Percentiles rank a stretch among this genome's conserved stretches.
Conservation (phyloP, 30 jellyfish, hydroid and myxozoan species). For the Turritopsis dohrnii region DNA sequence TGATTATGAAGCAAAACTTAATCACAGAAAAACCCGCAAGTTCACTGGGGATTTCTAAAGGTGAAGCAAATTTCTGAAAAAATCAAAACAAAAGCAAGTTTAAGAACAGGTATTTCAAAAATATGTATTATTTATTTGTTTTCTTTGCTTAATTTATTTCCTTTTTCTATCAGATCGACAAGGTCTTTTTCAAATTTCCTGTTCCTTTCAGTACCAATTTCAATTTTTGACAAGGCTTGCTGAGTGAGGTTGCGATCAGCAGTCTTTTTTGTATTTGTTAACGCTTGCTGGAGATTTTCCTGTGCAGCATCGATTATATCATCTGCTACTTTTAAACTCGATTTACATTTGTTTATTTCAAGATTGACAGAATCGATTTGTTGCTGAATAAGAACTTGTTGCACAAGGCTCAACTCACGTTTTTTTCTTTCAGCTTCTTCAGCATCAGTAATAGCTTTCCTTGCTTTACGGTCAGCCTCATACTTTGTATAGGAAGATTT, state of each 20-base stretch:
- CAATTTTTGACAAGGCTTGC: conserved; percentile 31
- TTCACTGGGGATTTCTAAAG: no score
- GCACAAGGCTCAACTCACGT: conserved; percentile 1
- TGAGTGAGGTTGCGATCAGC: conserved; percentile 18
- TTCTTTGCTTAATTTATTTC: no score
- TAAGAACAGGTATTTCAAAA: no score
- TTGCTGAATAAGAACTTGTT: conserved; percentile 15
- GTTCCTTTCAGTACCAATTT: conserved; percentile 26
- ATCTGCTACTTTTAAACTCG: conserved; percentile 30
- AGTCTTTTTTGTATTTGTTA: conserved; percentile 1
- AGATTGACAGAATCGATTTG: conserved; percentile 4
- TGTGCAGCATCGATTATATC: conserved; percentile 21
- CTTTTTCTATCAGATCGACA: background rate
- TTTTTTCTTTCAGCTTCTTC: conserved; percentile 8
- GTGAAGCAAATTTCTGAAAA: no score
- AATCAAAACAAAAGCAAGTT: no score
- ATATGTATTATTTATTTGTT: no score
- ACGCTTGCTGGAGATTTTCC: conserved; percentile 32
- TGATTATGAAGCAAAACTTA: no score
- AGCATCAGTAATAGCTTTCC: conserved; percentile 6
- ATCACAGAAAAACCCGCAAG: no score
- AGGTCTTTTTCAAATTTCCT: conserved; percentile 13
- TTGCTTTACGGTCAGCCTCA: conserved; percentile 1
- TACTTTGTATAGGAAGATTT: background rate
- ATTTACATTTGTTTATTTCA: conserved; percentile 17